Percentiles rank a stretch among this genome's conserved stretches.
These are phyloP conservation scores for Drosophila albomicans DNA, from an alignment of 1,140 invertebrate genomes.

Conservation along the genomic window DNA sequence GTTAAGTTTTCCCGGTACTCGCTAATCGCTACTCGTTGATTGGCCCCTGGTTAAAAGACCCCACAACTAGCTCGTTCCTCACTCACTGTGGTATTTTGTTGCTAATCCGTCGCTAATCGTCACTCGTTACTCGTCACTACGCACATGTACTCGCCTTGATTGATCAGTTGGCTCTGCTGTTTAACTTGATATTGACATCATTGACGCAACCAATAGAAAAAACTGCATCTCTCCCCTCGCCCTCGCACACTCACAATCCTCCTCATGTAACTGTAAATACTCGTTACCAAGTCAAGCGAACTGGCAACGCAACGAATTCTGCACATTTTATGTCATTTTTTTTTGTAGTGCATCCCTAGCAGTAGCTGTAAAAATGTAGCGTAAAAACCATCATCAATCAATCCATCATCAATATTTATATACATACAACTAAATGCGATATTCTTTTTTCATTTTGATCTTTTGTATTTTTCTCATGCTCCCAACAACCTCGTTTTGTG, in stretches of 20 bases:
- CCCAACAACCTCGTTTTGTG: constrained; percentile 33
- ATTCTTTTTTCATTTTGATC: constrained; percentile 35
- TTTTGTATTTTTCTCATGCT: constrained; percentile 34
- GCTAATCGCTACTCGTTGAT: background rate
- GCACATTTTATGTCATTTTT: background rate
- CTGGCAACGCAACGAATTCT: background rate
- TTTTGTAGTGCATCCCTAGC: background rate
- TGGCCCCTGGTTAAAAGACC: too few species aligned
- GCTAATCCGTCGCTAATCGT: background rate
- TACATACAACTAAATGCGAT: constrained; percentile 23
- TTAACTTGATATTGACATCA: constrained; percentile 16
- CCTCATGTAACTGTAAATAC: background rate
- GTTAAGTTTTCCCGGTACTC: too few species aligned
- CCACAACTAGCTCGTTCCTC: background rate
- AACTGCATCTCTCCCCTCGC: background rate
- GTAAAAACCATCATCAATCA: background rate
- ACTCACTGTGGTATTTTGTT: background rate
- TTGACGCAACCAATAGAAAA: background rate
- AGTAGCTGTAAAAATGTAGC: background rate
- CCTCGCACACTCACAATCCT: background rate
- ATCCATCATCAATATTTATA: constrained; percentile 1
- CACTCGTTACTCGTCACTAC: background rate
- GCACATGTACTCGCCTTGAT: background rate
- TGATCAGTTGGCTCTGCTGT: background rate
- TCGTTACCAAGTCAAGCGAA: background rate